Percentiles rank a stretch among this genome's conserved stretches.
Conservation (phyloP, 2,113 vertebrate genomes). For the Campylomormyrus numenius region DNA sequence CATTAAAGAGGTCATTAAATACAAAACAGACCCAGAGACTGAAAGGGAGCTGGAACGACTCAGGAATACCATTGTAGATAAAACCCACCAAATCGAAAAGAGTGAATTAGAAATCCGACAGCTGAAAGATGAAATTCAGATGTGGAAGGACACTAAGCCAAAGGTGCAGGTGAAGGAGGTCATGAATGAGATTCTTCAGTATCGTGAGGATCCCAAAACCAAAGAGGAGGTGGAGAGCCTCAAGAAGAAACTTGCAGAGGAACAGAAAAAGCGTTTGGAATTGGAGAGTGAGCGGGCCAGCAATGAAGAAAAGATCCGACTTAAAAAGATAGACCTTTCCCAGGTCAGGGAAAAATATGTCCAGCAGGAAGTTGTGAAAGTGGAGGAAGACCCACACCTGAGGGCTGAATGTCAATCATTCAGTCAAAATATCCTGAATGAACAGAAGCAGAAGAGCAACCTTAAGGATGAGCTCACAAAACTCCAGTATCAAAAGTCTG, state of each 20-base stretch:
- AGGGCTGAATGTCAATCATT: conserved; percentile 74
- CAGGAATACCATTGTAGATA: conserved; percentile 86
- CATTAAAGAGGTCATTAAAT: conserved; percentile 93
- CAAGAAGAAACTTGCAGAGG: conserved; percentile 73
- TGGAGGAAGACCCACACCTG: conserved; percentile 77
- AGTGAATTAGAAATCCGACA: conserved; percentile 85
- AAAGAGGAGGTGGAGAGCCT: conserved; percentile 80
- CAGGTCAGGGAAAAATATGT: conserved; percentile 82
- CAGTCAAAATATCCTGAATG: conserved; percentile 70
- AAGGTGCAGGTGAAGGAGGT: conserved; percentile 89
- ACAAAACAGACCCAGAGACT: conserved; percentile 84
- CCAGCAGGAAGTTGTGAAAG: conserved; percentile 83
- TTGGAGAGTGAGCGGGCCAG: conserved; percentile 68
- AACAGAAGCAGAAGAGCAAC: conserved; percentile 75
- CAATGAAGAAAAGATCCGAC: conserved; percentile 75
- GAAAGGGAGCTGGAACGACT: conserved; percentile 83
- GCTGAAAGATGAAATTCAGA: conserved; percentile 82
- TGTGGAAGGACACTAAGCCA: conserved; percentile 81
- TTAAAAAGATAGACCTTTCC: conserved; percentile 79
- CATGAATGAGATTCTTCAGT: conserved; percentile 84
- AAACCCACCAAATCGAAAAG: conserved; percentile 78
- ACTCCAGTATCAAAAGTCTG: conserved; percentile 69
- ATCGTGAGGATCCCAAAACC: conserved; percentile 86
- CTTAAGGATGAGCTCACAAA: conserved; percentile 73
- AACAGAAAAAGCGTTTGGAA: conserved; percentile 82